These are phyloP conservation scores for Drosophila niveifrons DNA, from an alignment of 2,888 invertebrate genomes.

Conservation along the genomic window DNA sequence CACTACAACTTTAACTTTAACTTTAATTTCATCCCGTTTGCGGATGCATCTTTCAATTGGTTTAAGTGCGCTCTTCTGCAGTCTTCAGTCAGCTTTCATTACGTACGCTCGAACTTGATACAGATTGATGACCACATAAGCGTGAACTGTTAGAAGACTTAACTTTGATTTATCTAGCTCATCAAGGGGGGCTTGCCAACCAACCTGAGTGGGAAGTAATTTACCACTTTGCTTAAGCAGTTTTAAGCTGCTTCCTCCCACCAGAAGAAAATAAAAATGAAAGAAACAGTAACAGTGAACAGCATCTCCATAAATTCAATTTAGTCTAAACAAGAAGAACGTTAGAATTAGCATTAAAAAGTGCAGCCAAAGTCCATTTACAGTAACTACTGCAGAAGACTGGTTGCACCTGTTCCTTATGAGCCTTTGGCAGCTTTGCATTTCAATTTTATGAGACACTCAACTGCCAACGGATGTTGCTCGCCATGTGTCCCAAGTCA, in stretches of 20 bases:
- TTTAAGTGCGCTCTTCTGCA: background rate
- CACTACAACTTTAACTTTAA: background rate
- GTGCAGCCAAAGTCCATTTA: background rate
- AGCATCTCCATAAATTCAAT: conserved; percentile 4
- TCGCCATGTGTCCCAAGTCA: conserved; percentile 29
- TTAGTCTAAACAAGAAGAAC: conserved; percentile 1
- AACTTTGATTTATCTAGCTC: conserved; percentile 3
- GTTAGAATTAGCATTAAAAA: conserved; percentile 1
- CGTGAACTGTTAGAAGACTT: background rate
- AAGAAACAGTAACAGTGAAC: background rate
- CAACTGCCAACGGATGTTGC: conserved; percentile 49
- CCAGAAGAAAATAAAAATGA: conserved; percentile 2
- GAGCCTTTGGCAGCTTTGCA: conserved; percentile 38
- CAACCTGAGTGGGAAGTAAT: background rate
- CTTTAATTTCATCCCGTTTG: background rate
- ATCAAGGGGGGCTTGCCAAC: background rate
- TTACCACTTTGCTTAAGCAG: background rate
- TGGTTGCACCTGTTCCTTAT: conserved; percentile 56
- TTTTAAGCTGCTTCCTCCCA: conserved; percentile 20
- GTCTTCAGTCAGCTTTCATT: background rate
- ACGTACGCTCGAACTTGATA: background rate
- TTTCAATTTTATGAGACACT: conserved; percentile 45
- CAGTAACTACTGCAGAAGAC: conserved; percentile 8
- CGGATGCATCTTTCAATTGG: conserved; percentile 5
- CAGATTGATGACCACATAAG: conserved; percentile 9